Evolutionary conservation across 1,140 invertebrate species (phyloP).

Genomic region (Streblospio benedicti): DNA sequence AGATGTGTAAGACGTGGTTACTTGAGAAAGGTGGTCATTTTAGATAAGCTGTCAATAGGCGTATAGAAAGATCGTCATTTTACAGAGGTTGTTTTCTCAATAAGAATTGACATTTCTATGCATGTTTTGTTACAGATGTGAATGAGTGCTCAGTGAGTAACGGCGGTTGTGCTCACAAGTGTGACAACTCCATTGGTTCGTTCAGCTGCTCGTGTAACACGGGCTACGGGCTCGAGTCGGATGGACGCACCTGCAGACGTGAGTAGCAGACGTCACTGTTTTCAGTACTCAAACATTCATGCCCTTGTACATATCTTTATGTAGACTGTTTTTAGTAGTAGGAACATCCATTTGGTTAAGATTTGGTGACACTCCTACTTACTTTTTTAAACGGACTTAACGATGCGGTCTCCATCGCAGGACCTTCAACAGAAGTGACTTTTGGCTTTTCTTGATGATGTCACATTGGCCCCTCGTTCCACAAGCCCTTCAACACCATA

Average conservation of each 20-base stretch:
- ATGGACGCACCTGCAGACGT: slow-evolving; percentile 1
- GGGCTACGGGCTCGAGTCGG: background rate
- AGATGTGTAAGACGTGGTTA: no score
- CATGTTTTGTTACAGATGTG: slow-evolving; percentile 4
- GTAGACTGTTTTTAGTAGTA: no score
- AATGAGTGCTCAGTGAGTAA: background rate
- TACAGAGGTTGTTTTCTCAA: background rate
- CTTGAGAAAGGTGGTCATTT: no score
- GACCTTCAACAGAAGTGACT: no score
- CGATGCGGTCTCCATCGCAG: no score
- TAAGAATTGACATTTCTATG: background rate
- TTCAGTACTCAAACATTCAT: background rate
- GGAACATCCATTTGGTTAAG: no score
- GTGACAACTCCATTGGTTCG: background rate
- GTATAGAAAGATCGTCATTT: no score
- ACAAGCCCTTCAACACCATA: no score
- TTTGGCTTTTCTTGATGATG: no score
- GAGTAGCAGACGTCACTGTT: background rate
- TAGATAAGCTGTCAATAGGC: no score
- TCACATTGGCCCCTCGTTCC: slow-evolving; percentile 12
- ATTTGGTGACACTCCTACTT: no score
- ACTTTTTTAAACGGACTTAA: no score
- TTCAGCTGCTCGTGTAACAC: slow-evolving; percentile 1
- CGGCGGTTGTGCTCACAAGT: background rate
- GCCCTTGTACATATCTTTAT: background rate